Evolutionary conservation across 2,113 vertebrate species (phyloP).

Genomic region (Oceanites oceanicus): DNA sequence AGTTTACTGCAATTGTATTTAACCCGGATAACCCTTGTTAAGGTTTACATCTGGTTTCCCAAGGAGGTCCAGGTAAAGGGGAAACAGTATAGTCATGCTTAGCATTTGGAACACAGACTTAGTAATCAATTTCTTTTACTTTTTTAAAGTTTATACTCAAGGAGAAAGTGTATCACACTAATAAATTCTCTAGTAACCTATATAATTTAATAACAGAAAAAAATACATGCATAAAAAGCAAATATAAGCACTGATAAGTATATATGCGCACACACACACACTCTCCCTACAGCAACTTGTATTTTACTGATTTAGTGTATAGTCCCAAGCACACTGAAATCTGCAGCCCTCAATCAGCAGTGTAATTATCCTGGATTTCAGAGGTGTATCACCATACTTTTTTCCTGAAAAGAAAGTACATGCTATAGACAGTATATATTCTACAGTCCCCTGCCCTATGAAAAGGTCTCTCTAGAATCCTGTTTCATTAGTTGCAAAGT

Average conservation of each 20-base stretch:
- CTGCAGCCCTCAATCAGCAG: not conserved
- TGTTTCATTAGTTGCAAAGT: not conserved
- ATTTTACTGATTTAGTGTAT: not conserved
- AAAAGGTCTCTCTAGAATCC: not conserved
- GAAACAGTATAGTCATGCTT: not conserved
- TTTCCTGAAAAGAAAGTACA: not conserved
- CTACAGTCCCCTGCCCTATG: not conserved
- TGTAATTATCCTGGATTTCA: not conserved
- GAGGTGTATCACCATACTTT: rapidly evolving
- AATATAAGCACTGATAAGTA: not conserved
- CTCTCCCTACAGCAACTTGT: not conserved
- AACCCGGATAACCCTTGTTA: conserved; percentile 54
- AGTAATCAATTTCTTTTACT: not conserved
- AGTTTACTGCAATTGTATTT: conserved; percentile 44
- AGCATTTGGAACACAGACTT: not conserved
- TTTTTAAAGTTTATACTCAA: not conserved
- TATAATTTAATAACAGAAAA: not conserved
- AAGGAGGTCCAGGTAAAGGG: conserved; percentile 9
- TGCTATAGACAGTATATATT: not conserved
- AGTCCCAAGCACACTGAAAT: not conserved
- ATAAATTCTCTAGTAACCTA: not conserved
- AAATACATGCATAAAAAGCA: not conserved
- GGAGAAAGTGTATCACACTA: not conserved
- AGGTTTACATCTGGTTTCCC: conserved; percentile 48
- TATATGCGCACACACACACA: not conserved